Conservation (phyloP, 1,140 invertebrate species). For the Caerostris extrusa region DNA sequence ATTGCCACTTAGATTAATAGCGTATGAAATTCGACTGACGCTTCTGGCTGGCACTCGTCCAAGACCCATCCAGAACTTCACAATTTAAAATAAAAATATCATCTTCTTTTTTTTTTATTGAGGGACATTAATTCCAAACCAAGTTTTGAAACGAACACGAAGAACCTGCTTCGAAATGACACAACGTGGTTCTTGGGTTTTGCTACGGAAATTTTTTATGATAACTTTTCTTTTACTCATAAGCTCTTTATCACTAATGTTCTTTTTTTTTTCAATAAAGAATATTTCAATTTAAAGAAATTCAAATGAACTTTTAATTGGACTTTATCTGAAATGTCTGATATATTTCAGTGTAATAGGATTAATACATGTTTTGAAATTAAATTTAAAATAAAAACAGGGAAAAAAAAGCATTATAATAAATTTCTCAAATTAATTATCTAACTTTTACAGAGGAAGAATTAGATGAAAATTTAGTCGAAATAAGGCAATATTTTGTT, state of each 20-base stretch:
- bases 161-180: neutral
- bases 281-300: neutral
- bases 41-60: neutral
- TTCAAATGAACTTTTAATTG: neutral
- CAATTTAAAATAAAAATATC: constrained; percentile 10
- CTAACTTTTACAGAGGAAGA: too few relatives aligned
- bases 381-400: too few relatives aligned
- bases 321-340: neutral
- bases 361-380: too few relatives aligned
- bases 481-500: too few relatives aligned
- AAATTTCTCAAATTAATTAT: too few relatives aligned
- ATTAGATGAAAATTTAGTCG: too few relatives aligned
- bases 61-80: neutral
- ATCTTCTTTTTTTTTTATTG: neutral
- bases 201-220: neutral
- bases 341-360: too few relatives aligned
- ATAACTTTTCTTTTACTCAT: neutral
- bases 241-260: neutral
- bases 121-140: constrained; percentile 2
- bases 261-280: neutral
- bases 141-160: constrained; percentile 10
- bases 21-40: constrained; percentile 7
- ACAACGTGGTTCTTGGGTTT: neutral
- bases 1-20: neutral
- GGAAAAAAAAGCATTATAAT: too few relatives aligned